These are phyloP conservation scores for Sandelia bainsii DNA, from an alignment of 2,797 vertebrate species.

Conservation along the genomic window DNA sequence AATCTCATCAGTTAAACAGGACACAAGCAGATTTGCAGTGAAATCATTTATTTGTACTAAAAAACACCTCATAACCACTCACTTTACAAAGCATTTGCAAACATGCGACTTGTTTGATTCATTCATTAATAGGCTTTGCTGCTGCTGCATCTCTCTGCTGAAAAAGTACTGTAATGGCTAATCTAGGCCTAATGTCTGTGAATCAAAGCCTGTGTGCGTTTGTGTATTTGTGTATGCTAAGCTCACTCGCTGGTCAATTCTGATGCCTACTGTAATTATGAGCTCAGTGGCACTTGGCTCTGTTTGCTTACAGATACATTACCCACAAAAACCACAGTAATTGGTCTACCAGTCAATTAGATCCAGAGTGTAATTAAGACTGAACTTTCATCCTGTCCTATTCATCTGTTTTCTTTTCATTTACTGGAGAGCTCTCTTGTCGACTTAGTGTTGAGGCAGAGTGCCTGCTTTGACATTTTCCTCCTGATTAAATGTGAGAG, in stretches of 20 bases:
- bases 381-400: constrained; percentile 62
- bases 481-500: constrained; percentile 17
- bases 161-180: constrained; percentile 46
- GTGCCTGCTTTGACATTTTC: constrained; percentile 41
- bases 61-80: constrained; percentile 24
- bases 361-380: constrained; percentile 70
- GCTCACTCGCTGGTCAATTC: constrained; percentile 59
- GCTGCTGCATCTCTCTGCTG: constrained; percentile 33
- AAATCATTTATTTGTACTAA: constrained; percentile 54
- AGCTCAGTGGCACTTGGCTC: constrained; percentile 39
- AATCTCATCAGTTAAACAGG: constrained; percentile 56
- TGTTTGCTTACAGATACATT: constrained; percentile 47
- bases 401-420: constrained; percentile 67
- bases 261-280: constrained; percentile 65
- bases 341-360: constrained; percentile 73
- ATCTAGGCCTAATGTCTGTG: constrained; percentile 53
- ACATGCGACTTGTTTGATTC: constrained; percentile 44
- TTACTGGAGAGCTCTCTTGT: constrained; percentile 44
- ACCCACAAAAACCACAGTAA: constrained; percentile 67
- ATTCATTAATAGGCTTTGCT: constrained; percentile 26
- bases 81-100: constrained; percentile 47
- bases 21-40: constrained; percentile 46
- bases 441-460: constrained; percentile 37
- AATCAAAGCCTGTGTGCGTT: constrained; percentile 48
- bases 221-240: constrained; percentile 37